Percentiles rank a stretch among this genome's conserved stretches.
Conservation (phyloP, 2,797 vertebrate genomes). For the Clarias laeviceps region DNA sequence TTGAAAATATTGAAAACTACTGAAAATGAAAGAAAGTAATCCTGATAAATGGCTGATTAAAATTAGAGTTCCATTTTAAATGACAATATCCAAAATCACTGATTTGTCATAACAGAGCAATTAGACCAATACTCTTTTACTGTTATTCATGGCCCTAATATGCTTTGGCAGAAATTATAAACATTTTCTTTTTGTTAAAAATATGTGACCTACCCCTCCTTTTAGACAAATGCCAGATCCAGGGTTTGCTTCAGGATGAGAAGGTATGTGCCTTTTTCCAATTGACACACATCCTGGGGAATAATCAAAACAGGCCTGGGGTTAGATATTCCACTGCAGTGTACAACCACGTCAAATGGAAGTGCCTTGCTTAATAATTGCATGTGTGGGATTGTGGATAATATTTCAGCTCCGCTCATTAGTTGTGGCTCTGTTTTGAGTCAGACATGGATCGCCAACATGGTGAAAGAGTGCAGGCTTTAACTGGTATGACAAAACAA, state of each 20-base stretch:
- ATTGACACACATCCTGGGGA: conserved; percentile 40
- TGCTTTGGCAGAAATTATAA: conserved; percentile 63
- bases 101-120: conserved; percentile 64
- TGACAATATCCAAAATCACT: conserved; percentile 44
- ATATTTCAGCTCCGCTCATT: conserved; percentile 72
- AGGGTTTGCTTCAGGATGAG: conserved; percentile 53
- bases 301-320: conserved; percentile 60
- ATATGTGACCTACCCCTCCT: conserved; percentile 45
- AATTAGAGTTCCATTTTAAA: conserved; percentile 59
- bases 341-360: conserved; percentile 48
- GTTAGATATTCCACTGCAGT: conserved; percentile 63
- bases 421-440: conserved; percentile 66
- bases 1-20: not conserved
- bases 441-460: conserved; percentile 64
- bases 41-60: conserved; percentile 26
- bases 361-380: conserved; percentile 53
- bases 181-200: conserved; percentile 64
- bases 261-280: conserved; percentile 49
- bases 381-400: conserved; percentile 67
- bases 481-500: conserved; percentile 67
- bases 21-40: not conserved
- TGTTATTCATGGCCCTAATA: conserved; percentile 57
- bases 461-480: conserved; percentile 65
- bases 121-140: conserved; percentile 61
- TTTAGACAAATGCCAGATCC: conserved; percentile 67